These are phyloP conservation scores for Melanotaenia boesemani DNA, from an alignment of 2,797 vertebrate species.

Conservation along the genomic window DNA sequence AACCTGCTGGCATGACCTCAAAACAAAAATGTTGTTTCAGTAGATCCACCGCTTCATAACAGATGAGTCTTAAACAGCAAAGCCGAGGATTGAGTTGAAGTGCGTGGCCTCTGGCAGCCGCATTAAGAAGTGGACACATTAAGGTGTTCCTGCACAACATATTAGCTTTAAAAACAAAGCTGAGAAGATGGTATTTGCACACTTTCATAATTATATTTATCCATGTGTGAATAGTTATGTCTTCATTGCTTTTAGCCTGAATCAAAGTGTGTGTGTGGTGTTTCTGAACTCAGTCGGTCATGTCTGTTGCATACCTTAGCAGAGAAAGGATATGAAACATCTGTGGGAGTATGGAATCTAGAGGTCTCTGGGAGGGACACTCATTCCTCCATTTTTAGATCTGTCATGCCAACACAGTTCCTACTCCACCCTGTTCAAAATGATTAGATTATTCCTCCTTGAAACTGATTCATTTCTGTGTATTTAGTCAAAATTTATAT, in stretches of 20 bases:
- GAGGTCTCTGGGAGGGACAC: slow-evolving; percentile 12
- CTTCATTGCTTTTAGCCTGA: neutral
- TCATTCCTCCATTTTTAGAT: slow-evolving; percentile 39
- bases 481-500: too few relatives aligned
- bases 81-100: slow-evolving; percentile 22
- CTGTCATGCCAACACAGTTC: slow-evolving; percentile 39
- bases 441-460: too few relatives aligned
- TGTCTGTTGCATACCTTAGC: slow-evolving; percentile 51
- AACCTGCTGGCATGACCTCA: neutral
- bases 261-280: neutral
- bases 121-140: slow-evolving; percentile 21
- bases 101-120: slow-evolving; percentile 21
- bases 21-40: slow-evolving; percentile 39
- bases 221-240: slow-evolving; percentile 28
- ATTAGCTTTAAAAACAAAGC: slow-evolving; percentile 45
- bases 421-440: neutral
- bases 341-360: slow-evolving; percentile 29
- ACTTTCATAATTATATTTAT: slow-evolving; percentile 28
- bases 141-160: slow-evolving; percentile 27
- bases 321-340: slow-evolving; percentile 66
- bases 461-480: too few relatives aligned
- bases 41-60: slow-evolving; percentile 37
- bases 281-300: slow-evolving; percentile 8
- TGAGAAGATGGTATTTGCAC: slow-evolving; percentile 1
- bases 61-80: slow-evolving; percentile 32